Evolutionary conservation across 37 sponge, comb jelly and placozoan species (phyloP), one percentile per base, ranked within the genome.

Genomic region (Haliclona indistincta): DNA sequence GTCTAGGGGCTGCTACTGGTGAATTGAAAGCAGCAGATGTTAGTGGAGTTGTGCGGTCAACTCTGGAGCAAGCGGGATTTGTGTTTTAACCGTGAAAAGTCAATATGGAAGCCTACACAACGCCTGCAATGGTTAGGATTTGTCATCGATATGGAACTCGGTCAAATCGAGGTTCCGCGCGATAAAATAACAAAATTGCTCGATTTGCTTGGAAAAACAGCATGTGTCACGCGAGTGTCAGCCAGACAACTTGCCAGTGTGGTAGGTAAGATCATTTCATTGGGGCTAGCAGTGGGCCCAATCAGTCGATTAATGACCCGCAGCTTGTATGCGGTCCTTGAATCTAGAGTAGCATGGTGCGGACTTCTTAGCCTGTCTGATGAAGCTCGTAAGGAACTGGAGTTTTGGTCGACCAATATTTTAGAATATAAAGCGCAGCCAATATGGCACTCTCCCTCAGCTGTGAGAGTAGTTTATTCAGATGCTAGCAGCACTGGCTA

Each of bases 401-500:
- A 8, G 5, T n/a, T n/a, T n/a, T n/a, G 53, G 13, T 19, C 13
- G 53, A 19, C 17, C 19, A 51, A 19, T 51, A 19, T 51, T 20
- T 17, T 62, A 17, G 11, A 25, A 62, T 23, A 25, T 25, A 13
- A 62, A 25, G 23, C 11, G 22, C 29, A 26, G 11, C 22, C 23
- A 25, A 23, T 70, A 66, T 66, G 67, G 67, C 67, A 36, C 20
- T 11, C 20, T 8, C 67, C 67, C 10, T 29, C 67, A 15, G 67
- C 67, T 66, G 67, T 66, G 5, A 6, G 13, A 28, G 33, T 35
- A 22, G 71, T 29, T 7, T 78, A 51, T 26, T 60, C 80, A 28
- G 80, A 80, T 70, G 80, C 63, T 30, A 58, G 80, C 47, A 47
- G 70, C 2, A 7, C 63, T 28, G 80, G 80, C 7, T 67, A n/a